These are phyloP conservation scores for Gephyroberyx darwinii DNA, from an alignment of 2,797 vertebrate species.

Conservation along the genomic window DNA sequence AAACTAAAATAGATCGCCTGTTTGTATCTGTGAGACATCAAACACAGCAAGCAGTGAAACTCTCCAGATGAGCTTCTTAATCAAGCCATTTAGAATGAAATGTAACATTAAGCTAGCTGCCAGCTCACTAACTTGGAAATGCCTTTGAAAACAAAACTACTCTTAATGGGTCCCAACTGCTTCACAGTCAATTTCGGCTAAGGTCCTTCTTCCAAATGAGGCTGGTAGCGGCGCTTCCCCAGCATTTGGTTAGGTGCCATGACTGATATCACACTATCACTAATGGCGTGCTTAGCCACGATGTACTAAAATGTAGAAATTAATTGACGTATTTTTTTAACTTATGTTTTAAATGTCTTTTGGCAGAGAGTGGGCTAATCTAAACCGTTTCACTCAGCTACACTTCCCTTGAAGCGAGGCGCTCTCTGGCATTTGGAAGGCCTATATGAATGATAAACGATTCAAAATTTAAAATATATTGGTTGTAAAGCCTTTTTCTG, in stretches of 20 bases:
- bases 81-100: slow-evolving; percentile 28
- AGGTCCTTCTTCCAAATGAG: slow-evolving; percentile 35
- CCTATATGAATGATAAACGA: slow-evolving; percentile 35
- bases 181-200: slow-evolving; percentile 48
- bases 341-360: slow-evolving; percentile 21
- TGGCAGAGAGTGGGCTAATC: slow-evolving; percentile 15
- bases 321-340: slow-evolving; percentile 17
- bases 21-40: not conserved
- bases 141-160: slow-evolving; percentile 35
- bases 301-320: slow-evolving; percentile 8
- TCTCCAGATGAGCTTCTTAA: slow-evolving; percentile 12
- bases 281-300: slow-evolving; percentile 19
- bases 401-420: slow-evolving; percentile 5
- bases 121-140: slow-evolving; percentile 30
- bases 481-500: not conserved
- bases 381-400: slow-evolving; percentile 30
- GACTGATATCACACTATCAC: not conserved
- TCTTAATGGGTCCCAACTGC: slow-evolving; percentile 39
- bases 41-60: not conserved
- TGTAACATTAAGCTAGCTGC: slow-evolving; percentile 27
- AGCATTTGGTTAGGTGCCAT: slow-evolving; percentile 10
- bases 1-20: no score
- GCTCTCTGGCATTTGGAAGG: slow-evolving; percentile 18
- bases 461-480: slow-evolving; percentile 9
- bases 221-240: slow-evolving; percentile 10